Percentiles rank a stretch among this genome's conserved stretches.
These are phyloP conservation scores for Creontiades dilutus DNA, from an alignment of 2,888 invertebrate genomes.

Conservation along the genomic window DNA sequence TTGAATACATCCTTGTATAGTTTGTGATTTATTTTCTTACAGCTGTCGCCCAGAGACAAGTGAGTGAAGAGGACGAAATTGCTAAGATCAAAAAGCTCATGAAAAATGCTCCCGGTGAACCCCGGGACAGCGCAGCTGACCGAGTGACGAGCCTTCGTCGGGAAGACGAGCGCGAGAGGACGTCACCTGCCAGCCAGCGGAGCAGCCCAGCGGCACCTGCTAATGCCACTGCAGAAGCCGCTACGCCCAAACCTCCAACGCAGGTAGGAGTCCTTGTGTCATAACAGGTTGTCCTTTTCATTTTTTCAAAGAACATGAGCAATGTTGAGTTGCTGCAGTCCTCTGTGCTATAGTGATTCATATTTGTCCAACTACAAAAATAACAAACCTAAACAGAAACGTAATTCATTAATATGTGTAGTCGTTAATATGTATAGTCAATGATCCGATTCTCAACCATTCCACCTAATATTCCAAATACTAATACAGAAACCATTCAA, in stretches of 20 bases:
- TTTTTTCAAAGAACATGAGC: no score
- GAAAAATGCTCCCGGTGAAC: constrained; percentile 81
- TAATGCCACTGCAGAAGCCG: constrained; percentile 51
- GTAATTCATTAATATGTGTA: no score
- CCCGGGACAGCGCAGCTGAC: constrained; percentile 75
- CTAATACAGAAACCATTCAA: no score
- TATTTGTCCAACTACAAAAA: no score
- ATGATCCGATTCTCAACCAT: no score
- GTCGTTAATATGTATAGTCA: no score
- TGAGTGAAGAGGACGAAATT: constrained; percentile 94
- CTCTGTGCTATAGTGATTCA: no score
- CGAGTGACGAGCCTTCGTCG: constrained; percentile 80
- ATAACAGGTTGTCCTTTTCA: no score
- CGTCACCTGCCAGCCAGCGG: constrained; percentile 80
- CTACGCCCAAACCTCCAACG: constrained; percentile 57
- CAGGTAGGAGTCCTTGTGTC: no score
- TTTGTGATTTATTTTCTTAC: not conserved
- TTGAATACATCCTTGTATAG: not conserved
- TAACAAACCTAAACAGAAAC: no score
- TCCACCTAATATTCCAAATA: no score
- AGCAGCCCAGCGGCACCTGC: constrained; percentile 70
- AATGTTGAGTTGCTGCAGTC: no score
- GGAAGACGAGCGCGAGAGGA: constrained; percentile 80
- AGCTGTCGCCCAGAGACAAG: constrained; percentile 83
- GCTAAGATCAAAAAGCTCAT: constrained; percentile 92